Percentiles rank a stretch among this genome's conserved stretches.
These are phyloP conservation scores for Tetragonisca angustula DNA, from an alignment of 2,888 invertebrate species.

Conservation along the genomic window DNA sequence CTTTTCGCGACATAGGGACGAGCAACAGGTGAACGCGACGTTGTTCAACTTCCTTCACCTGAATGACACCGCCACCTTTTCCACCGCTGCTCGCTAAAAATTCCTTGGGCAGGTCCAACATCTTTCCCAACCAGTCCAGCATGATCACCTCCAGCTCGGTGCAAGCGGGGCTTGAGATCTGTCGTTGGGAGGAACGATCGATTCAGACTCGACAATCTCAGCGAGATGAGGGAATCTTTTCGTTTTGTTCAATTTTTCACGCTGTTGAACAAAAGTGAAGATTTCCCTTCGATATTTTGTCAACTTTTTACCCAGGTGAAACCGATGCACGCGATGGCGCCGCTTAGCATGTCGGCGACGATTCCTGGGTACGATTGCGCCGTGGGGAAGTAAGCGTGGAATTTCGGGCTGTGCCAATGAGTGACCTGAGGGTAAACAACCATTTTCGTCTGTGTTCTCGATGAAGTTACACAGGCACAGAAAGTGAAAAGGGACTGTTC, in stretches of 20 bases:
- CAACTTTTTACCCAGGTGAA: constrained; percentile 99
- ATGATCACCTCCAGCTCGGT: constrained; percentile 98
- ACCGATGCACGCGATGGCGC: constrained; percentile 97
- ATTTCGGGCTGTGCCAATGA: constrained; percentile 98
- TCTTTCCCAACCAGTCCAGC: constrained; percentile 90
- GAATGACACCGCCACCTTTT: constrained; percentile 94
- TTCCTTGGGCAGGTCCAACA: constrained; percentile 93
- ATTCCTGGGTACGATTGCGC: constrained; percentile 97
- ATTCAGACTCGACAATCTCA: too few relatives aligned
- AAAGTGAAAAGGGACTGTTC: not conserved
- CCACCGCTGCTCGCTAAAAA: constrained; percentile 93
- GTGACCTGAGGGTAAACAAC: constrained; percentile 86
- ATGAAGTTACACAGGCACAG: not conserved
- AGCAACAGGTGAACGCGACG: not conserved
- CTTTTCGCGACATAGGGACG: not conserved
- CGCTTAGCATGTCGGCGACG: constrained; percentile 97
- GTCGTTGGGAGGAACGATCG: too few relatives aligned
- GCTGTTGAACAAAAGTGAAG: not conserved
- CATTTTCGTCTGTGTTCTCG: too few relatives aligned
- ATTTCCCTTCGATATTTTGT: too few relatives aligned
- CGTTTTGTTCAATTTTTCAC: too few relatives aligned
- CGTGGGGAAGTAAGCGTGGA: constrained; percentile 98
- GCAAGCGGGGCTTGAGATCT: constrained; percentile 96
- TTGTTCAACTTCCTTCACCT: constrained; percentile 79
- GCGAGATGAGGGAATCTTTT: too few relatives aligned